phyloP scores from a whole-genome alignment of 1,140 invertebrate species.

The Drosophila prosaltans region DNA sequence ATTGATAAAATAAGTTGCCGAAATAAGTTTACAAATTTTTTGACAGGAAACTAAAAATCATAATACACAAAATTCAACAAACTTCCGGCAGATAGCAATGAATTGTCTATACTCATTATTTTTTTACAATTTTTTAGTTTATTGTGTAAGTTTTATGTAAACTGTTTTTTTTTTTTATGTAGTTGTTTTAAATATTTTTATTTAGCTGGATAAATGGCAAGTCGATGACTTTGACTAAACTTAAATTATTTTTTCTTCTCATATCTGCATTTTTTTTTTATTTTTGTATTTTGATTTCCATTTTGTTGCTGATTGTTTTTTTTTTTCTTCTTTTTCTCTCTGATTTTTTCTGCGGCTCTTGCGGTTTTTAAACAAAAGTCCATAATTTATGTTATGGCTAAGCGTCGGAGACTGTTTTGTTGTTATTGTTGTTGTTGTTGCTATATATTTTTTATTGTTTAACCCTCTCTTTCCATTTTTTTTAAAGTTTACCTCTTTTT shows the following conservation, averaged over 20 bases:
- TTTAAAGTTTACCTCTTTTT: slow-evolving; percentile 12
- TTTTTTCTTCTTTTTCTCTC: slow-evolving; percentile 20
- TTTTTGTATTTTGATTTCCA: slow-evolving; percentile 11
- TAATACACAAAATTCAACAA: no score
- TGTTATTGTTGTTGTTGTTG: not conserved
- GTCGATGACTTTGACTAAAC: slow-evolving; percentile 2
- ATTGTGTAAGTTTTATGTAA: not conserved
- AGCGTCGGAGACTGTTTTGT: slow-evolving; percentile 38
- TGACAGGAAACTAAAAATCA: no score
- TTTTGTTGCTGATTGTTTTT: slow-evolving; percentile 36
- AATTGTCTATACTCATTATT: no score
- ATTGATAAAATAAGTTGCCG: no score
- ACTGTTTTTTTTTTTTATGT: not conserved
- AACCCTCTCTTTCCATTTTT: slow-evolving; percentile 22
- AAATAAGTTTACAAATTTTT: no score
- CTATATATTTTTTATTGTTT: slow-evolving; percentile 17
- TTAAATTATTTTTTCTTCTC: not conserved
- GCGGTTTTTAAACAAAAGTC: slow-evolving; percentile 74
- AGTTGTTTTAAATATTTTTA: not conserved
- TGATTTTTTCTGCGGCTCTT: slow-evolving; percentile 49
- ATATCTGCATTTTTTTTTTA: not conserved
- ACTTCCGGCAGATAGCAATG: no score
- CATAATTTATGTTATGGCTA: slow-evolving; percentile 77
- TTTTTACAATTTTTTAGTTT: no score
- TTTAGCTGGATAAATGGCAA: not conserved